These are phyloP conservation scores for Anguilla obscura DNA, from an alignment of 2,797 vertebrate species.

Conservation along the genomic window DNA sequence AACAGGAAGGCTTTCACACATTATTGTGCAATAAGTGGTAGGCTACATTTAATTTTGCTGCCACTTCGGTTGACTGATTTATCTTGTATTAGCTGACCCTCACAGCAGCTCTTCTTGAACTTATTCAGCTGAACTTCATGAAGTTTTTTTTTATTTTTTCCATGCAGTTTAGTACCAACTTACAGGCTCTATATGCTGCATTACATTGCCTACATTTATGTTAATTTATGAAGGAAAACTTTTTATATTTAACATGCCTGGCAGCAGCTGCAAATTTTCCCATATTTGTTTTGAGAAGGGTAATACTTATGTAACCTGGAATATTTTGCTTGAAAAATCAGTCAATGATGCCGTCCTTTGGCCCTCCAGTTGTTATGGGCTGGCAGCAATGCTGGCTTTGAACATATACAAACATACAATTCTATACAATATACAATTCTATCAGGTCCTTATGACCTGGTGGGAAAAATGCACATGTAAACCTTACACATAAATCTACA, in stretches of 20 bases:
- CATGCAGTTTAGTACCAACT: too few species aligned
- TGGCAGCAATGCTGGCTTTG: neutral
- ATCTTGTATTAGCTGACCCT: neutral
- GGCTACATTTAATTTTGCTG: too few species aligned
- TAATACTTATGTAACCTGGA: neutral
- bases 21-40: too few species aligned
- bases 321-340: neutral
- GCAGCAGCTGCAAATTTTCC: neutral
- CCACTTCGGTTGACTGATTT: too few species aligned
- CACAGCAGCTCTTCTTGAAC: neutral
- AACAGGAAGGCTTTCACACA: too few species aligned
- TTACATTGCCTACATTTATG: neutral
- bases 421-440: neutral
- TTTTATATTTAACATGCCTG: neutral
- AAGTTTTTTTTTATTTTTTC: neutral
- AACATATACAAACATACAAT: neutral
- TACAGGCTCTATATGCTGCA: too few species aligned
- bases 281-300: neutral
- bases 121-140: neutral
- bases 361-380: neutral
- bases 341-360: neutral
- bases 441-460: neutral
- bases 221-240: neutral
- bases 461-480: neutral
- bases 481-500: neutral